Base-by-base conservation (phyloP, 2,797 vertebrate species). In the Eptatretus atami region DNA sequence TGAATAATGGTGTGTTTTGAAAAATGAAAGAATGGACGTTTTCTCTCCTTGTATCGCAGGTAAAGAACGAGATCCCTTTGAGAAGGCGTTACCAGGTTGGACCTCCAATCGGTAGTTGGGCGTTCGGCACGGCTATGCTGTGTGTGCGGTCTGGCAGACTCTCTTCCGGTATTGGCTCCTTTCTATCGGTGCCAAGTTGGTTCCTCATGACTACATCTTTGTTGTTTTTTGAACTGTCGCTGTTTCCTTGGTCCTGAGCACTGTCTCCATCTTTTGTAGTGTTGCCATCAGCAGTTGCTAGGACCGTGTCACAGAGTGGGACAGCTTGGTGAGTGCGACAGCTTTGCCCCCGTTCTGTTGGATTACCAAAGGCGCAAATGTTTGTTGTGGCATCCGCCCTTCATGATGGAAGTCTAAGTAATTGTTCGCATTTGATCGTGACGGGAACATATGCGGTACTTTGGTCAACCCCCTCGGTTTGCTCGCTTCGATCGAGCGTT, bases 211-310 rank as follows among this genome's bases (percentile, higher is more conserved):
- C 57, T 12, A n/a, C 9, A 61, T n/a, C n/a, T 25, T 25, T 61
- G 57, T 10, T 25, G 9, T 10, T 12, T n/a, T 25, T 10, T 61
- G 57, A n/a, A 25, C 11, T 25, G n/a, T 61, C n/a, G n/a, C 1
- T 10, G 2, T 2, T 61, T 25, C n/a, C 57, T 61, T n/a, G 25
- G n/a, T 25, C n/a, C 57, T 61, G 57, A n/a, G 11, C 57, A 12
- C 24, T 24, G 15, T 12, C 57, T 24, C 57, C 57, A 12, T 61
- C 57, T 12, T 24, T 24, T 24, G 57, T 68, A 94, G 87, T n/a
- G 87, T 94, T 24, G 86, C 86, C 1, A 80, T 92, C 67, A 90
- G 70, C 86, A 92, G 84, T 94, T 53, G 77, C 82, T 2, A 83
- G 74, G 86, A 92, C 68, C 70, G 86, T 63, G 84, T 93, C 67